A percentile compares a stretch with the other conserved stretches of the same genome.
These are phyloP conservation scores for Theocolax elegans DNA, from an alignment of 1,140 invertebrate genomes.

Conservation along the genomic window DNA sequence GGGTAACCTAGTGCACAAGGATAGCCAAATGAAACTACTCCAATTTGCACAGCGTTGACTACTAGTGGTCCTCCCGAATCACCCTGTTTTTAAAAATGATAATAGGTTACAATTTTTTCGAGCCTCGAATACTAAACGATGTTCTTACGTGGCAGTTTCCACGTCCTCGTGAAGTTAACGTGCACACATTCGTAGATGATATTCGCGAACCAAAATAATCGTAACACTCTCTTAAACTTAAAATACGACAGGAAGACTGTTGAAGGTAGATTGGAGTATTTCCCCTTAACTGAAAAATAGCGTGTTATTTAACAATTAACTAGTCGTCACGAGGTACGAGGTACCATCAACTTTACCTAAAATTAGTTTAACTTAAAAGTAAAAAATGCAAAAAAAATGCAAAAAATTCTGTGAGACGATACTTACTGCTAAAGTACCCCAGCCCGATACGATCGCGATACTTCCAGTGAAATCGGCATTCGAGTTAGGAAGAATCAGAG, in stretches of 20 bases:
- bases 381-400: no score
- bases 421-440: slow-evolving; percentile 67
- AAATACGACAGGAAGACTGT: slow-evolving; percentile 48
- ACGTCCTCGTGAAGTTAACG: slow-evolving; percentile 69
- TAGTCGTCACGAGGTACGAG: no score
- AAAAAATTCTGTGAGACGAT: no score
- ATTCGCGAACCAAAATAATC: background rate
- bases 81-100: background rate
- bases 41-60: background rate
- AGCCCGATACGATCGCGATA: slow-evolving; percentile 66
- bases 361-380: slow-evolving; percentile 13
- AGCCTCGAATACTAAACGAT: slow-evolving; percentile 34
- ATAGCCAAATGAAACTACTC: slow-evolving; percentile 64
- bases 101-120: slow-evolving; percentile 17
- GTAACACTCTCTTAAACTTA: slow-evolving; percentile 51
- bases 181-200: slow-evolving; percentile 67
- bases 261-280: slow-evolving; percentile 46
- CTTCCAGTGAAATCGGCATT: slow-evolving; percentile 55
- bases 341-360: no score
- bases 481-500: slow-evolving; percentile 55
- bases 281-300: slow-evolving; percentile 32
- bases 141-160: slow-evolving; percentile 72
- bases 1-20: slow-evolving; percentile 70
- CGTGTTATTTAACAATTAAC: no score
- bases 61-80: slow-evolving; percentile 14